These are phyloP conservation scores for Timema cristinae DNA, from an alignment of 2,888 invertebrate genomes.

Conservation along the genomic window DNA sequence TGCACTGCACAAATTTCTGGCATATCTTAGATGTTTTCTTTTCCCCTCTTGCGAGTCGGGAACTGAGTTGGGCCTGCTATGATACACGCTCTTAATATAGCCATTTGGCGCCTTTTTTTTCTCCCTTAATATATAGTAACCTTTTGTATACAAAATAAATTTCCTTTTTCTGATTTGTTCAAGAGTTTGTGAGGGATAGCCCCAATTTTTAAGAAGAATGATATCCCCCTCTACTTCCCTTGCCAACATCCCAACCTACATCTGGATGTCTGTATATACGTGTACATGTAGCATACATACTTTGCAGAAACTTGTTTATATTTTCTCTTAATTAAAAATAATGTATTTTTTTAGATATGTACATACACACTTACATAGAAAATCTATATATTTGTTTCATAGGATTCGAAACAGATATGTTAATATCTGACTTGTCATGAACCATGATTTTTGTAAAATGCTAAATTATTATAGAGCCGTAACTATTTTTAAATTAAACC, in stretches of 20 bases:
- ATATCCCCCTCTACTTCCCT: not conserved
- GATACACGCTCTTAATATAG: too few relatives aligned
- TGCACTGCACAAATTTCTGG: too few relatives aligned
- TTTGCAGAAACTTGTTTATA: slow-evolving; percentile 30
- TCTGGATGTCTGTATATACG: slow-evolving; percentile 27
- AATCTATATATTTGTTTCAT: slow-evolving; percentile 25
- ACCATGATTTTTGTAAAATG: slow-evolving; percentile 16
- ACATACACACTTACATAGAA: slow-evolving; percentile 26
- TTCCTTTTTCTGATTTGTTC: too few relatives aligned
- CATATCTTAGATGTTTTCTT: too few relatives aligned
- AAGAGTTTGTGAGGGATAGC: not conserved
- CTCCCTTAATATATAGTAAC: too few relatives aligned
- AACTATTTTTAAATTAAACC: not conserved
- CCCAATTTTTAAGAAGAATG: not conserved
- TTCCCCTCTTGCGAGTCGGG: too few relatives aligned
- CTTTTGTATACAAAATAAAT: too few relatives aligned
- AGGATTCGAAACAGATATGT: slow-evolving; percentile 22
- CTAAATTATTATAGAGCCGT: slow-evolving; percentile 15
- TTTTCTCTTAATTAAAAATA: slow-evolving; percentile 30
- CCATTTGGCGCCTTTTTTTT: too few relatives aligned
- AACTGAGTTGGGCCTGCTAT: too few relatives aligned
- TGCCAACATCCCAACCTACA: slow-evolving; percentile 11
- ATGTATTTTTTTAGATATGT: slow-evolving; percentile 32
- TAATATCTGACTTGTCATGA: slow-evolving; percentile 19
- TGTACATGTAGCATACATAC: slow-evolving; percentile 30